A percentile compares a stretch with the other conserved stretches of the same genome.
phyloP scores from a whole-genome alignment of 2,797 vertebrate genomes.

The Halcyon smyrnensis region DNA sequence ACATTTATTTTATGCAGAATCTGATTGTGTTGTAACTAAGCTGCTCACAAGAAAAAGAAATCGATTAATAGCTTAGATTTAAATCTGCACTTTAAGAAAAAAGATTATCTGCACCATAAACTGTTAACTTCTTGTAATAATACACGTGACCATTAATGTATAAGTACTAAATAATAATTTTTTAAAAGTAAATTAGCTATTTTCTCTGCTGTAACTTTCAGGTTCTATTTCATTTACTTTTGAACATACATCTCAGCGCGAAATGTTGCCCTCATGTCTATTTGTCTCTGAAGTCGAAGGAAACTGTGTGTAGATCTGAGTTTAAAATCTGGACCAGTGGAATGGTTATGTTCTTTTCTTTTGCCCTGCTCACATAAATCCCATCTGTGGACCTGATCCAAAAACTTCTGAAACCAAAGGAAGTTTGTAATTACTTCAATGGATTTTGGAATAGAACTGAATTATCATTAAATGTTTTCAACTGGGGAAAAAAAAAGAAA shows the following conservation, averaged over 20 bases:
- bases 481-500: not conserved
- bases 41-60: conserved; percentile 12
- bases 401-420: conserved; percentile 32
- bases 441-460: conserved; percentile 15
- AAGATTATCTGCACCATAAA: not conserved
- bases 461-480: conserved; percentile 12
- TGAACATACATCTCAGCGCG: not conserved
- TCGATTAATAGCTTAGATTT: conserved; percentile 39
- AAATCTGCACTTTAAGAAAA: conserved; percentile 31
- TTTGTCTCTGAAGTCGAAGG: not conserved
- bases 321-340: not conserved
- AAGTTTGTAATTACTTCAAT: not conserved
- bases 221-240: not conserved
- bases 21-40: not conserved
- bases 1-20: conserved; percentile 27
- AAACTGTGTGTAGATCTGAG: not conserved
- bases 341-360: not conserved
- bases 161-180: not conserved
- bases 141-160: not conserved
- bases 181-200: not conserved
- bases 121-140: not conserved
- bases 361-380: not conserved
- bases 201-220: not conserved
- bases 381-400: not conserved
- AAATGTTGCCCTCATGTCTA: not conserved